phyloP scores from a whole-genome alignment of 1,140 invertebrate genomes.

The Agrypnia vestita region DNA sequence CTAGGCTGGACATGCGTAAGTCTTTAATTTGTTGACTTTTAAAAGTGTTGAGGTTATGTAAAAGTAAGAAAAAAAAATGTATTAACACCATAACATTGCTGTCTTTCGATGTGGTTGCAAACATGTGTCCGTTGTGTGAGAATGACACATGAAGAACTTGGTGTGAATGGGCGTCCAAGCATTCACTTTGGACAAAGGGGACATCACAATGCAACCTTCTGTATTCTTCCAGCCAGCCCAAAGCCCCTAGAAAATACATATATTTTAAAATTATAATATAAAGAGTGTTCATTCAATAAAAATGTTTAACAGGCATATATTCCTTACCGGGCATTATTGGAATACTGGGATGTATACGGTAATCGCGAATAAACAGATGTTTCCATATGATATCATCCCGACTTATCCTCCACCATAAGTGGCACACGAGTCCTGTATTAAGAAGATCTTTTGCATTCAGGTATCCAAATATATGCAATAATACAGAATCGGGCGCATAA shows the following conservation, averaged over 20 bases:
- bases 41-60: too few species aligned
- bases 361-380: constrained; percentile 50
- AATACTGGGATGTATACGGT: constrained; percentile 39
- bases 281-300: background rate
- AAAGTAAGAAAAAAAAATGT: background rate
- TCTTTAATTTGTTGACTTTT: too few species aligned
- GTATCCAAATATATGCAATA: constrained; percentile 49
- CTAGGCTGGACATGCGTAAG: too few species aligned
- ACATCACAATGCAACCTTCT: constrained; percentile 84
- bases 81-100: constrained; percentile 78
- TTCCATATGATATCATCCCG: constrained; percentile 52
- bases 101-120: constrained; percentile 92
- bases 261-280: constrained; percentile 7
- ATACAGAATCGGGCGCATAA: constrained; percentile 48
- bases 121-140: constrained; percentile 90
- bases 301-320: constrained; percentile 5
- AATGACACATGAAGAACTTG: constrained; percentile 93
- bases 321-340: constrained; percentile 50
- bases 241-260: constrained; percentile 72
- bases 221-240: constrained; percentile 85
- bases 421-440: constrained; percentile 34
- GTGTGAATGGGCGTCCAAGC: constrained; percentile 80
- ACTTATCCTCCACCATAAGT: constrained; percentile 45
- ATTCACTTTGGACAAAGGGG: constrained; percentile 85
- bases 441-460: constrained; percentile 44